phyloP scores from a whole-genome alignment of 2,888 invertebrate genomes.

The Cactoblastis cactorum region DNA sequence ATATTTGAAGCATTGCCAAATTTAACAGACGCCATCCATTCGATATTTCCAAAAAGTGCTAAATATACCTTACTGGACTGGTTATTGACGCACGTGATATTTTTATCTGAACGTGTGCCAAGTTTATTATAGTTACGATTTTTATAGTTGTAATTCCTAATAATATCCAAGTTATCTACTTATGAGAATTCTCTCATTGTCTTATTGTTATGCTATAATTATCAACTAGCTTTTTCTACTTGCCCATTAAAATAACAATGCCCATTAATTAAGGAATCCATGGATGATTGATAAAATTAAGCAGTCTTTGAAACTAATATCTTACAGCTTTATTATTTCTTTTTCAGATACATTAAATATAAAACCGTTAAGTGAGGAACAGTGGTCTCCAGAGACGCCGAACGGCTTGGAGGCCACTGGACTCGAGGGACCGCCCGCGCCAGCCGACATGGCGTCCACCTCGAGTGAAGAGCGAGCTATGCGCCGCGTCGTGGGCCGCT shows the following conservation, averaged over 20 bases:
- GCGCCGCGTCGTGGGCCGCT: slow-evolving; percentile 86
- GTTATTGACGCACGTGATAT: slow-evolving; percentile 12
- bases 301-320: too few relatives aligned
- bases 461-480: slow-evolving; percentile 70
- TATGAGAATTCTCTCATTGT: too few relatives aligned
- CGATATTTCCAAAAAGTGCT: slow-evolving; percentile 16
- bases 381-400: slow-evolving; percentile 71
- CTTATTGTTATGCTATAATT: too few relatives aligned
- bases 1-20: slow-evolving; percentile 9
- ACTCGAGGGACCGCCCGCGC: slow-evolving; percentile 45
- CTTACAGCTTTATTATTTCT: slow-evolving; percentile 8
- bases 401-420: slow-evolving; percentile 64
- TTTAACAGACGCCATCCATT: slow-evolving; percentile 16
- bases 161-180: too few relatives aligned
- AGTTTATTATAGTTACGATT: too few relatives aligned
- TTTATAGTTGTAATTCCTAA: too few relatives aligned
- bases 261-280: neutral
- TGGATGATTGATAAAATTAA: neutral
- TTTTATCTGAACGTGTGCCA: slow-evolving; percentile 1
- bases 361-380: slow-evolving; percentile 77
- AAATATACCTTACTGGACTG: slow-evolving; percentile 7
- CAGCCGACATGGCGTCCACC: slow-evolving; percentile 50
- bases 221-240: too few relatives aligned
- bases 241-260: too few relatives aligned
- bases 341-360: slow-evolving; percentile 74